Evolutionary conservation across 1,140 invertebrate species (phyloP).

Genomic region (Cardiocondyla obscurior): DNA sequence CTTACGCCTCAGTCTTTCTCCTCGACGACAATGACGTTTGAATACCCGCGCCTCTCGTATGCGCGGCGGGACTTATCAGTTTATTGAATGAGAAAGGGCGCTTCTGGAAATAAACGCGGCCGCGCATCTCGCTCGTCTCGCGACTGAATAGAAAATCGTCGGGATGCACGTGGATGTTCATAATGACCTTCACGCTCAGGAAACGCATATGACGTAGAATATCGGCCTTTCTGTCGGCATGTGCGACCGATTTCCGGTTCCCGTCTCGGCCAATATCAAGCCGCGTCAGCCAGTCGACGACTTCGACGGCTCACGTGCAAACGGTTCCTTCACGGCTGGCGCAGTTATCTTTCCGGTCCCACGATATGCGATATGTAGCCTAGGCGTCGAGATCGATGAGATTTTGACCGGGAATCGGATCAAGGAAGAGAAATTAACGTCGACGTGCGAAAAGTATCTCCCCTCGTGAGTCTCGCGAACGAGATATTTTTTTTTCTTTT

Average conservation of each 20-base stretch:
- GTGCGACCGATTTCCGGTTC: constrained; percentile 58
- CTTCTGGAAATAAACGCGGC: constrained; percentile 37
- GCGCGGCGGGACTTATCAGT: constrained; percentile 4
- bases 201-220: constrained; percentile 31
- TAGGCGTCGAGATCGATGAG: background rate
- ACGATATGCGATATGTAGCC: background rate
- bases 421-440: background rate
- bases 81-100: constrained; percentile 39
- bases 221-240: constrained; percentile 66
- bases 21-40: background rate
- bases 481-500: too few relatives aligned
- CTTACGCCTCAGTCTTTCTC: background rate
- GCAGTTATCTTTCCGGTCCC: constrained; percentile 29
- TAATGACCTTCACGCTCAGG: constrained; percentile 58
- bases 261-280: constrained; percentile 45
- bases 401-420: background rate
- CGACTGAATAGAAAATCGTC: constrained; percentile 42
- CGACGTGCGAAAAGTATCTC: background rate
- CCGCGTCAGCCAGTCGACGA: background rate
- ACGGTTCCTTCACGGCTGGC: background rate
- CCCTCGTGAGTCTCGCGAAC: background rate
- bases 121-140: too few relatives aligned
- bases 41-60: background rate
- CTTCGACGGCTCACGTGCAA: background rate
- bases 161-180: constrained; percentile 35